Conservation (phyloP, 1,140 invertebrate species). For the Myzus persicae region DNA sequence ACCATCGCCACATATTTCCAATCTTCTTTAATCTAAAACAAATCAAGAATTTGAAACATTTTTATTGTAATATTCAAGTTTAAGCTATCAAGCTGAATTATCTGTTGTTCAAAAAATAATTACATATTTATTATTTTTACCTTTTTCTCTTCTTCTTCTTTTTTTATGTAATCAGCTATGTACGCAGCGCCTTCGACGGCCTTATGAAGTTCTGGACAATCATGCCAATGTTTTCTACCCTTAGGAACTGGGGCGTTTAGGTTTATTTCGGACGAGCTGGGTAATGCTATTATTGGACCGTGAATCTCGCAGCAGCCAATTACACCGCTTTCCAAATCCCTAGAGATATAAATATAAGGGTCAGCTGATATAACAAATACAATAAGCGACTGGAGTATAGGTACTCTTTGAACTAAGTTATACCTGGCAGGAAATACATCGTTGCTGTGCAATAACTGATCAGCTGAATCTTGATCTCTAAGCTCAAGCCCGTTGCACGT, state of each 20-base stretch:
- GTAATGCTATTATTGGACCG: slow-evolving; percentile 66
- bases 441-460: background rate
- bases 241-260: background rate
- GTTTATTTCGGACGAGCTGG: slow-evolving; percentile 1
- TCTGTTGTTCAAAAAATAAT: background rate
- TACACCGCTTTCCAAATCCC: slow-evolving; percentile 70
- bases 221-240: slow-evolving; percentile 75
- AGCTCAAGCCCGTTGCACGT: slow-evolving; percentile 83
- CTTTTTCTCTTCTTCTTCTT: slow-evolving; percentile 89
- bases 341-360: slow-evolving; percentile 61
- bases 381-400: background rate
- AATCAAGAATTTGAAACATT: background rate
- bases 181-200: slow-evolving; percentile 91
- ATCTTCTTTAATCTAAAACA: slow-evolving; percentile 85
- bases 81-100: background rate
- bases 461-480: slow-evolving; percentile 66
- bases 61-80: background rate
- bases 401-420: background rate
- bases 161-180: slow-evolving; percentile 91
- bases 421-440: slow-evolving; percentile 44
- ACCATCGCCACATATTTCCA: slow-evolving; percentile 99
- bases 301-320: slow-evolving; percentile 72
- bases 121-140: slow-evolving; percentile 67
- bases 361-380: background rate
- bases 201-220: slow-evolving; percentile 90